A percentile compares a stretch with the other conserved stretches of the same genome.
phyloP scores from a whole-genome alignment of 2,113 vertebrate genomes.

The Pitta sordida region DNA sequence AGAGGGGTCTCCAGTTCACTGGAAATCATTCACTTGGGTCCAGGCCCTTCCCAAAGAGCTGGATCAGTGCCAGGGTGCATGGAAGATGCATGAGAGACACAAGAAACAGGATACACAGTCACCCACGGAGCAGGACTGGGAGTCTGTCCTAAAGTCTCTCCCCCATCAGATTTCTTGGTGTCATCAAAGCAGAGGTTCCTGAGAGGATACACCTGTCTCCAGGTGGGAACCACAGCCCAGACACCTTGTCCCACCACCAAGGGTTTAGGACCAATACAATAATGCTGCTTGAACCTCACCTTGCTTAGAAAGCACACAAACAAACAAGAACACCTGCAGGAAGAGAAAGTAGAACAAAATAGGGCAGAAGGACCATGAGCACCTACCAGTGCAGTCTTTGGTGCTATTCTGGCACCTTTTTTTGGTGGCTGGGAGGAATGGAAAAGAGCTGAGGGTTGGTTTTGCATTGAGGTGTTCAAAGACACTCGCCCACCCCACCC shows the following conservation, averaged over 20 bases:
- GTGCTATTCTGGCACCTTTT: too few species aligned
- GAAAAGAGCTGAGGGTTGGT: neutral
- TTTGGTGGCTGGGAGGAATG: too few species aligned
- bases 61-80: neutral
- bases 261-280: neutral
- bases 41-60: neutral
- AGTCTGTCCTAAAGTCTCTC: neutral
- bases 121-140: neutral
- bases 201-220: neutral
- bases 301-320: neutral
- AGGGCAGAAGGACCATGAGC: too few species aligned
- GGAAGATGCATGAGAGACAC: too few species aligned
- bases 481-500: fast-evolving
- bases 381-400: too few species aligned
- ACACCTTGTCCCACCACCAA: neutral
- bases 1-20: neutral
- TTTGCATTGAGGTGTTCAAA: neutral
- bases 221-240: neutral
- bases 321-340: neutral
- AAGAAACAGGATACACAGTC: neutral
- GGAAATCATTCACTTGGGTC: neutral
- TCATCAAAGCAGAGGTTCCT: neutral
- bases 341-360: neutral
- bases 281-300: neutral
- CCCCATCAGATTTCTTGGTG: neutral